Base-by-base conservation (phyloP, 2,797 vertebrate species). In the Malacoctenus gilli region DNA sequence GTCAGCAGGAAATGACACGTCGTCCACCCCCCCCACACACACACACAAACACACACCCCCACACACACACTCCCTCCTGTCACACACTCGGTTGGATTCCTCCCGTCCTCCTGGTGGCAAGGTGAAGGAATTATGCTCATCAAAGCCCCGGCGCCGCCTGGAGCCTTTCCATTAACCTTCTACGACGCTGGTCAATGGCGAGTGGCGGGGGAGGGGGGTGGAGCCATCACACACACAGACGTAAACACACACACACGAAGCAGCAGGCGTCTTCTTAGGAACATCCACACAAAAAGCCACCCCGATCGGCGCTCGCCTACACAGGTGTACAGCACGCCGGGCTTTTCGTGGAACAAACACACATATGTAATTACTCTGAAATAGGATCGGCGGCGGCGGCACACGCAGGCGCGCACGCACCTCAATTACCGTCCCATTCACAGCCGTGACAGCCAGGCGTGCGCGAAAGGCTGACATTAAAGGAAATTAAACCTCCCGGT, bases 101-200 rank as follows among this genome's bases (percentile, higher is more conserved):
- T 79, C 50, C 71, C 61, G 72, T 88, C 72, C 78, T 87, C 82
- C 87, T 88, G 66, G 63, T 87, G 83, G 86, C 83, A 87, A 89
- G 87, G 85, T 87, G 86, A 85, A 85, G 84, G 83, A 87, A 88
- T 90, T 82, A 86, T 84, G 62, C 84, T 79, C 83, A 82, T 88
- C 85, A 85, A 84, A 84, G 52, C 71, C 67, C 54, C 68, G 46
- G 47, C 23, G 35, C 75, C 58, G 80, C 89, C 85, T 48, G 67
- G 68, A 83, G 89, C 76, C 65, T 81, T 86, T 85, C 85, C 84
- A 87, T 90, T 89, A 89, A 89, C 88, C 82, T 82, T 81, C 84
- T 51, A 67, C 77, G 59, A 57, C 59, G 18, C 64, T 72, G 75
- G 80, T 86, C 83, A 85, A 51, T 74, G 75, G 69, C n/a, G 23